phyloP scores from a whole-genome alignment of 2,888 invertebrate genomes.

The Panzeria rudis region DNA sequence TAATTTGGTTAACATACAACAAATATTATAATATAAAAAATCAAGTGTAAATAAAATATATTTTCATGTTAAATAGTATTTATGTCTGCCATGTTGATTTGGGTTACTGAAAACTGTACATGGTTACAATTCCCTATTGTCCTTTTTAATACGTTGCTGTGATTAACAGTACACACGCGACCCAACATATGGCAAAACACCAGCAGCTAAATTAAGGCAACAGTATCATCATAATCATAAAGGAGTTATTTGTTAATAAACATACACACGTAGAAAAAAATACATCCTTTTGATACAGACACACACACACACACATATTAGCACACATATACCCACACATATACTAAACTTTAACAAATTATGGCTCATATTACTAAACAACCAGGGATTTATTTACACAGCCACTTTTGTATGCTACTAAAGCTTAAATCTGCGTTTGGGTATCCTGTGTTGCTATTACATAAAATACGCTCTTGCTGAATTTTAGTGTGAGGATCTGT shows the following conservation, averaged over 20 bases:
- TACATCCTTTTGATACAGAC: no score
- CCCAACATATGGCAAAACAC: constrained; percentile 28
- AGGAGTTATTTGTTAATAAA: constrained; percentile 55
- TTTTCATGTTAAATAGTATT: constrained; percentile 30
- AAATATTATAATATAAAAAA: constrained; percentile 26
- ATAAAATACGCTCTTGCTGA: constrained; percentile 50
- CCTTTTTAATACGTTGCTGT: constrained; percentile 46
- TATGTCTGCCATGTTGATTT: constrained; percentile 19
- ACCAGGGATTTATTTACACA: constrained; percentile 53
- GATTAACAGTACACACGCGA: constrained; percentile 63
- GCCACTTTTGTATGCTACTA: neutral
- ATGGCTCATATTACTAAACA: constrained; percentile 28
- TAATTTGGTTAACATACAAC: constrained; percentile 25
- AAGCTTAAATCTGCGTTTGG: neutral
- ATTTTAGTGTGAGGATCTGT: constrained; percentile 17
- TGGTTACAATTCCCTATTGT: constrained; percentile 47
- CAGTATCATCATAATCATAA: constrained; percentile 53
- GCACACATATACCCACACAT: neutral
- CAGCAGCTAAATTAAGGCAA: constrained; percentile 37
- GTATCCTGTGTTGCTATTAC: no score
- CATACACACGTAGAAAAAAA: no score
- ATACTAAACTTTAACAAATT: constrained; percentile 31
- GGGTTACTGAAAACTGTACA: constrained; percentile 25
- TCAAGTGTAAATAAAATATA: constrained; percentile 56
- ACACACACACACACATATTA: constrained; percentile 1